These are phyloP conservation scores for Apogon hyalosoma DNA, from an alignment of 2,797 vertebrate species.

Conservation along the genomic window DNA sequence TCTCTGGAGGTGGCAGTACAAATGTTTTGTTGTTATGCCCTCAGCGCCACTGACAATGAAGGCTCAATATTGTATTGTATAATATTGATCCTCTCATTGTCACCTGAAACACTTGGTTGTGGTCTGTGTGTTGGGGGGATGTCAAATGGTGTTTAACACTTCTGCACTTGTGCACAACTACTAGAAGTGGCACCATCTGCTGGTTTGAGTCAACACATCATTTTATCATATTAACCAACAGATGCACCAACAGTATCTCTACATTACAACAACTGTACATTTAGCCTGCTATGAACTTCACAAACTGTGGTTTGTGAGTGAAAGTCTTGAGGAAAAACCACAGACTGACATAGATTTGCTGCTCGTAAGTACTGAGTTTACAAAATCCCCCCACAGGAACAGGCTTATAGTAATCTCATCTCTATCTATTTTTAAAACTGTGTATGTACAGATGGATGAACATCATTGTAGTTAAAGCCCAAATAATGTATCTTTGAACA, in stretches of 20 bases:
- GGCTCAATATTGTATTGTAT: constrained; percentile 29
- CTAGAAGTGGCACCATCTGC: constrained; percentile 71
- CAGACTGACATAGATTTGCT: constrained; percentile 10
- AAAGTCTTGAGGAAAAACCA: constrained; percentile 3
- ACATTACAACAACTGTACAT: constrained; percentile 4
- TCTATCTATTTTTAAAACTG: too few relatives aligned
- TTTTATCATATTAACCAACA: constrained; percentile 29
- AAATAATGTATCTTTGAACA: too few relatives aligned
- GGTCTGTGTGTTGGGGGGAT: not conserved
- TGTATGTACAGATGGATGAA: too few relatives aligned
- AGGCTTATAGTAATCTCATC: too few relatives aligned
- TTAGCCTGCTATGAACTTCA: constrained; percentile 1
- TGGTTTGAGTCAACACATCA: constrained; percentile 62
- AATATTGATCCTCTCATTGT: constrained; percentile 20
- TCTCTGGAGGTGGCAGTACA: too few relatives aligned
- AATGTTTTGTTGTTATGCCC: constrained; percentile 18
- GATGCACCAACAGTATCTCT: constrained; percentile 28
- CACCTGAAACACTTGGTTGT: constrained; percentile 16
- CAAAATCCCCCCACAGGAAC: not conserved
- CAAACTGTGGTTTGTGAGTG: constrained; percentile 6
- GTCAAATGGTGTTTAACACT: constrained; percentile 14
- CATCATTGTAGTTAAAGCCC: too few relatives aligned
- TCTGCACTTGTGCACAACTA: constrained; percentile 35
- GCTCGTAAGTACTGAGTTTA: not conserved
- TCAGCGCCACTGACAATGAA: constrained; percentile 7